Evolutionary conservation across 2,797 vertebrate species (phyloP).

Genomic region (Aldrovandia affinis): DNA sequence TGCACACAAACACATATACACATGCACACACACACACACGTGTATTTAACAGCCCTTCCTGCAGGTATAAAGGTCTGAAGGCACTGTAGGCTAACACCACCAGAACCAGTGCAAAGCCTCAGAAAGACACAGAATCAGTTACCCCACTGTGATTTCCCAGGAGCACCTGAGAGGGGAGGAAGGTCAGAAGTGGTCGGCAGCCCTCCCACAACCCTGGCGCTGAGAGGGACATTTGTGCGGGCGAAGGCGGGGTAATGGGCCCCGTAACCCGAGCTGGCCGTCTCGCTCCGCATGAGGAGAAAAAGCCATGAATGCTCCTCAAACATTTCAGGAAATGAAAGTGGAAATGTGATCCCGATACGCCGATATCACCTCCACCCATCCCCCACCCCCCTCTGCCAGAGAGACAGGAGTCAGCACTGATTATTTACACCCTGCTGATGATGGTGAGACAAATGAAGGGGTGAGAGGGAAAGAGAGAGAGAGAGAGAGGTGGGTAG

Average conservation of each 20-base stretch:
- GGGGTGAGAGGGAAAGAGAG: neutral
- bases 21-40: neutral
- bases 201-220: conserved; percentile 69
- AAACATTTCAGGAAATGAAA: conserved; percentile 89
- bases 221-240: conserved; percentile 82
- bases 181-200: conserved; percentile 82
- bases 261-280: conserved; percentile 75
- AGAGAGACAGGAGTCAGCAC: conserved; percentile 80
- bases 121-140: conserved; percentile 76
- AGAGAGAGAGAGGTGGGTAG: conserved; percentile 28
- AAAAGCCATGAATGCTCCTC: conserved; percentile 79
- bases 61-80: neutral
- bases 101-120: conserved; percentile 65
- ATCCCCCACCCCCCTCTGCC: conserved; percentile 61
- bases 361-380: conserved; percentile 69
- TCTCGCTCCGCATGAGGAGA: conserved; percentile 80
- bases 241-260: conserved; percentile 85
- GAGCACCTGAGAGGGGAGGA: conserved; percentile 80
- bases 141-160: conserved; percentile 82
- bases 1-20: neutral
- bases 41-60: neutral
- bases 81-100: neutral
- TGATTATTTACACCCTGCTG: conserved; percentile 76
- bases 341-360: conserved; percentile 81
- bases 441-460: conserved; percentile 61